Percentiles rank a stretch among this genome's conserved stretches.
Conservation (phyloP, 2,797 vertebrate species). For the Leucoraja ocellata region DNA sequence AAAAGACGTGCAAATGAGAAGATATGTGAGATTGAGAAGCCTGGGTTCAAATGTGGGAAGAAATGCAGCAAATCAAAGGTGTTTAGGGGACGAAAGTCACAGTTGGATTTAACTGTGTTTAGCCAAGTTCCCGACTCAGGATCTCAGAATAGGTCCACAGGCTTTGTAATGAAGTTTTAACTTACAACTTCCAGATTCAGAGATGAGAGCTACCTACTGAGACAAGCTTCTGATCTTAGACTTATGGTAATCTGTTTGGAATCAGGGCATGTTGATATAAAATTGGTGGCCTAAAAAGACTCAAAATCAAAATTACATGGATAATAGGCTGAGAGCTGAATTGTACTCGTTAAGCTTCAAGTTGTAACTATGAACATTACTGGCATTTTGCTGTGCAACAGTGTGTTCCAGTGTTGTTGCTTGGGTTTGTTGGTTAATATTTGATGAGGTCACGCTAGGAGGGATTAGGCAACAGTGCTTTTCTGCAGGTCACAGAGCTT, state of each 20-base stretch:
- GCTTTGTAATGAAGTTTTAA: neutral
- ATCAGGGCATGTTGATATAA: no score
- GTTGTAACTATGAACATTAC: neutral
- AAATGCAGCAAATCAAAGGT: neutral
- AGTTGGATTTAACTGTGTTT: neutral
- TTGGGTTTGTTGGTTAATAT: conserved; percentile 67
- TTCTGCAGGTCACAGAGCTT: conserved; percentile 49
- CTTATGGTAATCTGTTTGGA: neutral
- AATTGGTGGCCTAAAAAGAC: neutral
- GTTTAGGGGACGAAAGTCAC: neutral
- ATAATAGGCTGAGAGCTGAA: neutral
- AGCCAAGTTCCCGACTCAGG: neutral
- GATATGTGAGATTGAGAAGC: neutral
- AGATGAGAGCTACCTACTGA: neutral
- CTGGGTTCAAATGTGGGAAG: neutral
- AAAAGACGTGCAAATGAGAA: neutral
- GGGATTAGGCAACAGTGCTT: conserved; percentile 57
- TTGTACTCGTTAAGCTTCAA: neutral
- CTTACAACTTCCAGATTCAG: neutral
- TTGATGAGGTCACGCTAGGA: conserved; percentile 58
- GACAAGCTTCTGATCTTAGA: neutral
- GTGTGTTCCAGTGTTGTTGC: conserved; percentile 49
- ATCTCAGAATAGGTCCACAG: neutral
- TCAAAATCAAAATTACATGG: neutral
- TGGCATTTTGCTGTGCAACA: conserved; percentile 41